These are phyloP conservation scores for Drosophila lacteicornis DNA, from an alignment of 1,140 invertebrate species.

Conservation along the genomic window DNA sequence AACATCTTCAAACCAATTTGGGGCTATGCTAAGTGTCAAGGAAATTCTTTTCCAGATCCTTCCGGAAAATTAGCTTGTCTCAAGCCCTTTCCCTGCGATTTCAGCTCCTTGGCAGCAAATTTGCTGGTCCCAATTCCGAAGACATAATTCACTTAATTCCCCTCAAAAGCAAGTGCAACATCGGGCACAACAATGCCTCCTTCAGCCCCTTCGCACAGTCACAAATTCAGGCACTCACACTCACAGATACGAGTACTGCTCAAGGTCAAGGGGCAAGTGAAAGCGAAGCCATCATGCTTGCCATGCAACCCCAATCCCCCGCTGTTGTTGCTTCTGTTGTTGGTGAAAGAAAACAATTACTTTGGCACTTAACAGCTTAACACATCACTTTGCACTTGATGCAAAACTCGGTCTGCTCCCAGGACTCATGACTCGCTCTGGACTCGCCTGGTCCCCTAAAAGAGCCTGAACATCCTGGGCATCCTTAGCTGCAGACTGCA, in stretches of 20 bases:
- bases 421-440: conserved; percentile 15
- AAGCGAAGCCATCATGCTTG: conserved; percentile 57
- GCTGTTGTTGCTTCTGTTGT: conserved; percentile 35
- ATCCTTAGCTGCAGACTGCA: conserved; percentile 56
- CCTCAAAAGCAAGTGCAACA: conserved; percentile 33
- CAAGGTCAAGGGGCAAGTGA: conserved; percentile 80
- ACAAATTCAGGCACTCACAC: conserved; percentile 3
- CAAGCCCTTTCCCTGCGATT: neutral
- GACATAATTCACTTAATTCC: conserved; percentile 56
- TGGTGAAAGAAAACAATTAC: conserved; percentile 83
- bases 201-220: neutral
- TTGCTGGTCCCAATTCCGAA: conserved; percentile 20
- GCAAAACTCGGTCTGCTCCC: conserved; percentile 62
- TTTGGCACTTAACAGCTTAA: conserved; percentile 84
- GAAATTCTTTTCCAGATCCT: neutral
- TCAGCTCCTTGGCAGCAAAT: neutral
- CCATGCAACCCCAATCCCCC: conserved; percentile 2
- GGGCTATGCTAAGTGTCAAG: too few relatives aligned
- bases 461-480: conserved; percentile 17
- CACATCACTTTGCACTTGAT: conserved; percentile 75
- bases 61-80: neutral
- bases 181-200: conserved; percentile 13
- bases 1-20: neutral
- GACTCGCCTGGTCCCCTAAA: conserved; percentile 16
- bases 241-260: conserved; percentile 10